Evolutionary conservation across 2,797 vertebrate genomes (phyloP), one percentile per base, ranked within the genome.

Genomic region (Benthosema pterotum): DNA sequence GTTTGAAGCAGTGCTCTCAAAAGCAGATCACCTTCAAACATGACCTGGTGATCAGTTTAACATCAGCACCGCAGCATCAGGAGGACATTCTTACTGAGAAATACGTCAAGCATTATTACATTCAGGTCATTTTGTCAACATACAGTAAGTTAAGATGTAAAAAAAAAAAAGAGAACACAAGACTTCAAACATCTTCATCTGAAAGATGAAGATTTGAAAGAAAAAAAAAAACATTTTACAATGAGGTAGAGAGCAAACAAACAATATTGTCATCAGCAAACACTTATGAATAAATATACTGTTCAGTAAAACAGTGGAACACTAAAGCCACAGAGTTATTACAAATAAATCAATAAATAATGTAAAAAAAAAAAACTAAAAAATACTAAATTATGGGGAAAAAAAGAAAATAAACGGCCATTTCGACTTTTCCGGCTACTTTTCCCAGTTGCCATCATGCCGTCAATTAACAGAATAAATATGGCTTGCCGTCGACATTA

Each of bases 381-480:
- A 6, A 58, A 46, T 25, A n/a, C n/a, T 11, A 55, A 5, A 38
- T 38, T 9, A 2, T 38, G 15, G 50, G 19, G 14, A 61, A 52
- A 51, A 47, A 46, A n/a, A 47, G 8, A 16, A 43, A 52, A 13
- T 11, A 6, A 58, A 46, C 5, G 19, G 19, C 19, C 19, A 6
- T 11, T 50, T 60, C 8, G 42, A 57, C 17, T 6, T 28, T 32
- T 58, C 57, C 50, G 42, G 60, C 60, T 15, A 62, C 49, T 11
- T 15, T n/a, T 52, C 52, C 16, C 32, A 43, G 50, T 52, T 15
- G 17, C 49, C 60, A 52, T 62, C 60, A 52, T 62, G 42, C 2
- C 1, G 22, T 45, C 38, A n/a, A 61, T 51, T 61, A 52, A 45
- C 49, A 48, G 11, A 15, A 56, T 60, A 60, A 52, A 17, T 15